Conservation (phyloP, 2,797 vertebrate species). For the Anas capensis region DNA sequence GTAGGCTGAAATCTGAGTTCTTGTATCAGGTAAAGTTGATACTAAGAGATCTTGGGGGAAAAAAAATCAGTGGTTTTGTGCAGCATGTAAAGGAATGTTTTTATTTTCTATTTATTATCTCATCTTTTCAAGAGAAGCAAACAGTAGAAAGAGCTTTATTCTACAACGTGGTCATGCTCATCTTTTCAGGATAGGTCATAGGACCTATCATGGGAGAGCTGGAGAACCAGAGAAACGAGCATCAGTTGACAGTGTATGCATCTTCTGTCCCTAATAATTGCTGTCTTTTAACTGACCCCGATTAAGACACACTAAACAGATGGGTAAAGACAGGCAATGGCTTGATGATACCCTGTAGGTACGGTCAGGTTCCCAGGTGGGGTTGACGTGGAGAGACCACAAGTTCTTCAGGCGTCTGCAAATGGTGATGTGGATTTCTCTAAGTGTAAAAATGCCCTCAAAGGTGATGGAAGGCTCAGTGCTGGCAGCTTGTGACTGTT, state of each 20-base stretch:
- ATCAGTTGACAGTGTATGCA: accelerated
- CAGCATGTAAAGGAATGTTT: background rate
- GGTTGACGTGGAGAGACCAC: accelerated
- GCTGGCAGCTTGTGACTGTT: background rate
- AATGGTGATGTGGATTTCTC: background rate
- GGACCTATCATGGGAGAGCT: background rate
- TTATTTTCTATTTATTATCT: background rate
- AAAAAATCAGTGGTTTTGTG: background rate
- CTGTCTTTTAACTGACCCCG: background rate
- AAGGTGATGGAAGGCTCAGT: background rate
- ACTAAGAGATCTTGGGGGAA: background rate
- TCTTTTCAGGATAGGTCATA: background rate
- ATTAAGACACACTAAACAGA: background rate
- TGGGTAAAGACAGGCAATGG: background rate
- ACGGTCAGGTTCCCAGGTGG: background rate
- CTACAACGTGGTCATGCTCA: accelerated
- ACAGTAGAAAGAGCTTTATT: background rate
- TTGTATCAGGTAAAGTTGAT: background rate
- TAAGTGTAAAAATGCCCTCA: background rate
- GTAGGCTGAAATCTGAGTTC: background rate
- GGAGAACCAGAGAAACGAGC: background rate
- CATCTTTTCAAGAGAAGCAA: background rate
- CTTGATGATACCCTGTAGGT: background rate
- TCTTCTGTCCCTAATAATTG: background rate
- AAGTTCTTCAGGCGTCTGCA: background rate